Evolutionary conservation across 2,797 vertebrate species (phyloP).

Genomic region (Cossypha heuglini): DNA sequence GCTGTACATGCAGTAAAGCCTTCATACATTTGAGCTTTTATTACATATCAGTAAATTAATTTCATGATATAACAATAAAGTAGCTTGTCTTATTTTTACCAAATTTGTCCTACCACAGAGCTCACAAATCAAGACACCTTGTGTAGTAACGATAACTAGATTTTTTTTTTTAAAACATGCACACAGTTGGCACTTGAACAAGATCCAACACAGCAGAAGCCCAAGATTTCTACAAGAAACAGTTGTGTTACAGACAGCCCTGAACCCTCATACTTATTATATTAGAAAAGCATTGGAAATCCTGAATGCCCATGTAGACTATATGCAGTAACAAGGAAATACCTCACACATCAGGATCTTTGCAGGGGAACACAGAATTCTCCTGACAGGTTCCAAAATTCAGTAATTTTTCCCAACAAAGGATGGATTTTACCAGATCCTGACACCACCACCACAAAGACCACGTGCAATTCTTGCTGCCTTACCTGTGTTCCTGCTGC

Average conservation of each 20-base stretch:
- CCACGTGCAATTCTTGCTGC: fast-evolving
- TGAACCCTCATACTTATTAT: not conserved
- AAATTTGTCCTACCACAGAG: not conserved
- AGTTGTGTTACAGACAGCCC: not conserved
- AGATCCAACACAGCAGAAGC: not conserved
- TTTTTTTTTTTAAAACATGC: not conserved
- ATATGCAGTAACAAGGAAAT: not conserved
- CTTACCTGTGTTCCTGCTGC: not conserved
- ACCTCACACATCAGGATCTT: not conserved
- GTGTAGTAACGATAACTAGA: not conserved
- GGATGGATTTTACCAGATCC: not conserved
- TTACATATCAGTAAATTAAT: not conserved
- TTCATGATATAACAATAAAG: not conserved
- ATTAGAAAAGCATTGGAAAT: not conserved
- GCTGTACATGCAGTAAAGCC: not conserved
- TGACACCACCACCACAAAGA: not conserved
- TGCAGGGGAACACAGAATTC: not conserved
- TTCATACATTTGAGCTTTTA: not conserved
- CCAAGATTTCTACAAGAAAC: not conserved
- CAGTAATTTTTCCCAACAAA: not conserved
- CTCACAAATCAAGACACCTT: not conserved
- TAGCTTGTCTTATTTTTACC: not conserved
- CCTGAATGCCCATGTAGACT: not conserved
- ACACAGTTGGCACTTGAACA: not conserved
- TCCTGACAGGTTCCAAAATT: not conserved